Evolutionary conservation across 2,888 invertebrate genomes (phyloP), one percentile per base, ranked within the genome.

Genomic region (Drosophila antonietae): DNA sequence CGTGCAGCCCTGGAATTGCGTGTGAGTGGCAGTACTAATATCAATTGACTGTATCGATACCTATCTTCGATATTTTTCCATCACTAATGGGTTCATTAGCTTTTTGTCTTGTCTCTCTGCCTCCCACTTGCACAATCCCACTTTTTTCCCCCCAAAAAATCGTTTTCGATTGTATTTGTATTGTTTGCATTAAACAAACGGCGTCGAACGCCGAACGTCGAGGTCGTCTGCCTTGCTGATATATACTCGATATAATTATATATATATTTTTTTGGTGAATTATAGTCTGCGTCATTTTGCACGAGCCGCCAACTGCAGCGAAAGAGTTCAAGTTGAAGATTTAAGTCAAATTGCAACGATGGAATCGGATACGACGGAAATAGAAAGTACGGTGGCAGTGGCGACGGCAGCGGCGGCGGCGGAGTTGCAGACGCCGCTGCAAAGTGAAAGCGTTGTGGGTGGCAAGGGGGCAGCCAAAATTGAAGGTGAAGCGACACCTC

Each of bases 311-410:
- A 46, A 58, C 67, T 62, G 57, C 64, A 56, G 31, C 64, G 14
- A 20, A 39, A 23, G 35, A 56, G 39, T 59, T 18, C 12, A 33
- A 55, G 10, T 55, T 31, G 37, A 41, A 47, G 41, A 43, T 23
- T 46, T 39, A 55, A 64, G 46, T 57, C 53, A 57, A 72, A 80
- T 58, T 71, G 66, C 61, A 78, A 46, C 66, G 20, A 86, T 86
- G 86, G 90, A 86, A 63, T 88, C 86, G 80, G 86, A 86, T 77
- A 71, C 88, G 55, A 85, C 85, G 88, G 88, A 89, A 73, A 83
- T 75, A 75, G 84, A 89, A 76, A 83, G 88, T 73, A 64, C 70
- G 53, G 63, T 68, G 49, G 55, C 58, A 18, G 65, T 46, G 31
- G 2, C 28, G 49, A 14, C 57, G 61, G 62, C 51, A 61, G 68